Evolutionary conservation across 2,888 invertebrate genomes (phyloP).

Genomic region (Lycocerus yunnanus): DNA sequence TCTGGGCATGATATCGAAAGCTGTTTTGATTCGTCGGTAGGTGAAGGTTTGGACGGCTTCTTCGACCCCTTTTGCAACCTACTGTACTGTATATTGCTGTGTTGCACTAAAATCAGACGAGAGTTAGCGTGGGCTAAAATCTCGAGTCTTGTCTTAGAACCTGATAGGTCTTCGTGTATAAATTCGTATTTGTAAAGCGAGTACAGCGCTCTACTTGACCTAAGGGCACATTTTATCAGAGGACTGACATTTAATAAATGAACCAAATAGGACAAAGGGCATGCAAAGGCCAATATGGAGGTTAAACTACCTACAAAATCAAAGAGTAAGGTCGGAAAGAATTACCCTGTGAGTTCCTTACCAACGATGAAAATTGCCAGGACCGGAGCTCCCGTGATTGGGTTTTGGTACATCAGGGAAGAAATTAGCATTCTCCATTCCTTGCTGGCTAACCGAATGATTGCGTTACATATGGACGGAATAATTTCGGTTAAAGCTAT

Average conservation of each 20-base stretch:
- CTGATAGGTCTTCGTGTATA: slow-evolving; percentile 35
- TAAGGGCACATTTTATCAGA: slow-evolving; percentile 51
- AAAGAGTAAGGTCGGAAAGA: slow-evolving; percentile 3
- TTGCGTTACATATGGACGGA: slow-evolving; percentile 60
- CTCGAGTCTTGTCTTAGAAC: not conserved
- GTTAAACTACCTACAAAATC: slow-evolving; percentile 62
- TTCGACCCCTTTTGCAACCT: slow-evolving; percentile 39
- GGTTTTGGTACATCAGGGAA: slow-evolving; percentile 64
- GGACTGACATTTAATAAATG: slow-evolving; percentile 64
- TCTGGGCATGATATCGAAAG: slow-evolving; percentile 40
- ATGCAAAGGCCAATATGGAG: slow-evolving; percentile 67
- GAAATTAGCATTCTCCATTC: slow-evolving; percentile 67
- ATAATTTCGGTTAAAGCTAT: slow-evolving; percentile 67
- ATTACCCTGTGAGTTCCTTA: slow-evolving; percentile 39
- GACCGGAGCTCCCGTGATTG: slow-evolving; percentile 65
- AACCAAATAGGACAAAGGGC: slow-evolving; percentile 65
- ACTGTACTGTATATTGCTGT: slow-evolving; percentile 47
- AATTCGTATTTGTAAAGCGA: slow-evolving; percentile 63
- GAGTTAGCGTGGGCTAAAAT: too few relatives aligned
- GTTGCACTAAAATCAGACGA: slow-evolving; percentile 27
- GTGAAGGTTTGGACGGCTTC: slow-evolving; percentile 11
- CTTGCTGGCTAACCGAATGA: slow-evolving; percentile 63
- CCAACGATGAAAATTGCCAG: slow-evolving; percentile 68
- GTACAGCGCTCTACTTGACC: slow-evolving; percentile 50
- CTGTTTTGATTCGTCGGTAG: slow-evolving; percentile 34